Percentiles rank a stretch among this genome's conserved stretches.
Conservation (phyloP, 2,797 vertebrate genomes). For the Pseudochirops corinnae region DNA sequence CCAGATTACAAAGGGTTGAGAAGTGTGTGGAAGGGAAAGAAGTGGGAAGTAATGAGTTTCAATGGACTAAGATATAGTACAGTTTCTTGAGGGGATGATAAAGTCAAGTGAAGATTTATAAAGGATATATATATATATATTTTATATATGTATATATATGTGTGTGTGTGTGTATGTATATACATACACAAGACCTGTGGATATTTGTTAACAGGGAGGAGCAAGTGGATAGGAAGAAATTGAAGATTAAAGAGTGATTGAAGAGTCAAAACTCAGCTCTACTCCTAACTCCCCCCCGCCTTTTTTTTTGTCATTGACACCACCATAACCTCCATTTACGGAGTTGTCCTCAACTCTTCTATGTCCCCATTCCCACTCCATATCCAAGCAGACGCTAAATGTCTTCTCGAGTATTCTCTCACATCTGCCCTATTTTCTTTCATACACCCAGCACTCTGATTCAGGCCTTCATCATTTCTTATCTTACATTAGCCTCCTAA, state of each 20-base stretch:
- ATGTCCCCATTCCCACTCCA: not conserved
- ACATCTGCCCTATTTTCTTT: not conserved
- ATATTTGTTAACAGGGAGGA: not conserved
- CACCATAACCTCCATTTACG: not conserved
- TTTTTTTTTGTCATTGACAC: no score
- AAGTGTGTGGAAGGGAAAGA: not conserved
- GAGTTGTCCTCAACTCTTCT: not conserved
- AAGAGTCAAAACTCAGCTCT: not conserved
- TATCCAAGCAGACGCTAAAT: not conserved
- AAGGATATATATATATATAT: not conserved
- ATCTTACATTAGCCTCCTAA: not conserved
- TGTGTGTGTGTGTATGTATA: no score
- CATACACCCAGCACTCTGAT: not conserved
- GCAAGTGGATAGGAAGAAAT: not conserved
- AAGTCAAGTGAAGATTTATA: not conserved
- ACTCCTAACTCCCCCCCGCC: not conserved
- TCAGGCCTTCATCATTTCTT: not conserved
- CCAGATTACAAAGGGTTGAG: not conserved
- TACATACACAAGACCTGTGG: not conserved
- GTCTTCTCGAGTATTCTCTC: not conserved
- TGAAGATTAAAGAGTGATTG: not conserved
- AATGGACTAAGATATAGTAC: not conserved
- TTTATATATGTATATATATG: no score
- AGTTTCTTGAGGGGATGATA: not conserved
- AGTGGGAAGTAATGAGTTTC: not conserved